phyloP scores from a whole-genome alignment of 1,140 invertebrate species.

The Drosophila tsacasi region DNA sequence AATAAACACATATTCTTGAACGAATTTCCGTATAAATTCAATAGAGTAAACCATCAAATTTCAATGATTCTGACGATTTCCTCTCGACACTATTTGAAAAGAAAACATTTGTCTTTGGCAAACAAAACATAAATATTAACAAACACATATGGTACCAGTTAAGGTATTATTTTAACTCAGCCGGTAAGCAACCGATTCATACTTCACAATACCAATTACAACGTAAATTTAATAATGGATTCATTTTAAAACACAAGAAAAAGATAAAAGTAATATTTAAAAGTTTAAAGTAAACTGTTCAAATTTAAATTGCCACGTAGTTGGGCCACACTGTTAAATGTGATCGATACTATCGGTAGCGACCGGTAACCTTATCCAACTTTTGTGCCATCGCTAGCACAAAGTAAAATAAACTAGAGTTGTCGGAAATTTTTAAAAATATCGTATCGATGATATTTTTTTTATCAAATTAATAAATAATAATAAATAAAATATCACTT shows the following conservation, averaged over 20 bases:
- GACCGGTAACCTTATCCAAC: not conserved
- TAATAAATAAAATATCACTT: no score
- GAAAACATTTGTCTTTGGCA: not conserved
- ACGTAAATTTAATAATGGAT: not conserved
- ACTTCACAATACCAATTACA: not conserved
- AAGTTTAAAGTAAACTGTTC: no score
- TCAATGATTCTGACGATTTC: not conserved
- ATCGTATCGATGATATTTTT: no score
- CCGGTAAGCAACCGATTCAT: not conserved
- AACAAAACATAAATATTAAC: slow-evolving; percentile 2
- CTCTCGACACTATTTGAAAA: not conserved
- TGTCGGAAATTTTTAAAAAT: no score
- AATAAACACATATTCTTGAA: not conserved
- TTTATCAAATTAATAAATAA: no score
- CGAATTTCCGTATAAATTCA: not conserved
- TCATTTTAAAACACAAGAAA: not conserved
- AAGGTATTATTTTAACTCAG: not conserved
- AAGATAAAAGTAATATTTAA: not conserved
- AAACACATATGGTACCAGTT: not conserved
- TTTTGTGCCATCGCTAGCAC: slow-evolving; percentile 4
- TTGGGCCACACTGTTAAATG: not conserved
- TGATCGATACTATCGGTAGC: not conserved
- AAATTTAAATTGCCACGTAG: not conserved
- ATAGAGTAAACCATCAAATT: not conserved
- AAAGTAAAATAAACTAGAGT: slow-evolving; percentile 40